Base-by-base conservation (phyloP, 2,888 invertebrate genomes). In the Pyrgus malvae region DNA sequence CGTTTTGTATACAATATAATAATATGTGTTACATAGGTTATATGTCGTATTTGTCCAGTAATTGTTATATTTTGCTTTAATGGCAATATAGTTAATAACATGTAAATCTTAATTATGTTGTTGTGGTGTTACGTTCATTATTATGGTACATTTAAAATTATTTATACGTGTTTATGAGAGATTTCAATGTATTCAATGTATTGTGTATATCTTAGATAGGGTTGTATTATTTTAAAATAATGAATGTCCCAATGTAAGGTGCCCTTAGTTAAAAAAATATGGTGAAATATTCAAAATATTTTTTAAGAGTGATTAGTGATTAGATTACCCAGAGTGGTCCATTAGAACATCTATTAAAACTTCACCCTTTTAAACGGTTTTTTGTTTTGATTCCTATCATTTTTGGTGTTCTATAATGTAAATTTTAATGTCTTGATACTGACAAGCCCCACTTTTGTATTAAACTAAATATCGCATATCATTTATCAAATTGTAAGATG, bases 81-180 rank as follows among this genome's bases (percentile, higher is more conserved):
- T 21, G 2, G 21, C 11, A 19, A 37, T 3, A 23, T 27, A 25
- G 8, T 17, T 56, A 46, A 17, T n/a, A n/a, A n/a, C n/a, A n/a
- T n/a, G n/a, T n/a, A n/a, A n/a, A n/a, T n/a, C n/a, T n/a, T n/a
- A n/a, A 17, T 37, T 17, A 37, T 14, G 16, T 3, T 12, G 41
- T 33, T 27, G 23, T 33, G 45, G 37, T 19, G 45, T 53, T 48
- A 40, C 35, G 40, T 53, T 14, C 17, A 17, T 37, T 37, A 37
- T 37, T 16, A 7, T 37, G 2, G 19, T 37, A 19, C 17, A 9
- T 9, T n/a, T n/a, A 16, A 5, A 9, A 8, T n/a, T 37, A 1
- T 8, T 16, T 37, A 53, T 48, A 49, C 42, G 45, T 57, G 53
- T 58, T 58, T 53, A 48, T 53, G 49, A 48, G 42, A 25, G 17